Percentiles rank a stretch among this genome's conserved stretches.
These are phyloP conservation scores for Tetheella fluctuosa DNA, from an alignment of 2,888 invertebrate genomes.

Conservation along the genomic window DNA sequence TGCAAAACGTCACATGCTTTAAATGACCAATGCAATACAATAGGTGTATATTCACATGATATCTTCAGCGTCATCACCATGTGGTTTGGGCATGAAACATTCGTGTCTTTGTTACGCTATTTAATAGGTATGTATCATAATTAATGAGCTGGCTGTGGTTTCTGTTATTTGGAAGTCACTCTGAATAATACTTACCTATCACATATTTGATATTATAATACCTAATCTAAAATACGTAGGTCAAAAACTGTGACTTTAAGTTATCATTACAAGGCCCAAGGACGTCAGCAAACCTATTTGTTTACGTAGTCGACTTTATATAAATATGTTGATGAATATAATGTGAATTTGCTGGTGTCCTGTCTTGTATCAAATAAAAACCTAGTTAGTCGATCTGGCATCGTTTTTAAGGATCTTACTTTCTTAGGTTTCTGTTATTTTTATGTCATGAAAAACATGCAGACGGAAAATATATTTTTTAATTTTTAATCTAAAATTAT, in stretches of 20 bases:
- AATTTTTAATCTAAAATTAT: too few species aligned
- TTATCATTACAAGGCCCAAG: background rate
- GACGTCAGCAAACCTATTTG: background rate
- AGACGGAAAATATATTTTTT: too few species aligned
- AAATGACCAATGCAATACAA: conserved; percentile 3
- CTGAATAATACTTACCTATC: conserved; percentile 1
- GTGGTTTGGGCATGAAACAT: background rate
- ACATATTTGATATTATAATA: background rate
- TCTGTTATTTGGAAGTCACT: conserved; percentile 4
- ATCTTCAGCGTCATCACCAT: background rate
- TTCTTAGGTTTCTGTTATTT: too few species aligned
- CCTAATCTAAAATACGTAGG: background rate
- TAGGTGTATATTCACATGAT: conserved; percentile 3
- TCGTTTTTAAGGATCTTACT: too few species aligned
- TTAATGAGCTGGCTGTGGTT: conserved; percentile 1
- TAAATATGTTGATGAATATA: too few species aligned
- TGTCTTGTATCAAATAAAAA: too few species aligned
- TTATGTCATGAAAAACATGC: too few species aligned
- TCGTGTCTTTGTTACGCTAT: too few species aligned
- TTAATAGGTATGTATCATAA: background rate
- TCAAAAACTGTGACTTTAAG: conserved; percentile 1
- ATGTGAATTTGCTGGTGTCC: too few species aligned
- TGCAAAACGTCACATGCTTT: background rate
- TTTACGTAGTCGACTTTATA: background rate
- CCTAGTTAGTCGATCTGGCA: too few species aligned